These are phyloP conservation scores for Calyptomena viridis DNA, from an alignment of 2,113 vertebrate species.

Conservation along the genomic window DNA sequence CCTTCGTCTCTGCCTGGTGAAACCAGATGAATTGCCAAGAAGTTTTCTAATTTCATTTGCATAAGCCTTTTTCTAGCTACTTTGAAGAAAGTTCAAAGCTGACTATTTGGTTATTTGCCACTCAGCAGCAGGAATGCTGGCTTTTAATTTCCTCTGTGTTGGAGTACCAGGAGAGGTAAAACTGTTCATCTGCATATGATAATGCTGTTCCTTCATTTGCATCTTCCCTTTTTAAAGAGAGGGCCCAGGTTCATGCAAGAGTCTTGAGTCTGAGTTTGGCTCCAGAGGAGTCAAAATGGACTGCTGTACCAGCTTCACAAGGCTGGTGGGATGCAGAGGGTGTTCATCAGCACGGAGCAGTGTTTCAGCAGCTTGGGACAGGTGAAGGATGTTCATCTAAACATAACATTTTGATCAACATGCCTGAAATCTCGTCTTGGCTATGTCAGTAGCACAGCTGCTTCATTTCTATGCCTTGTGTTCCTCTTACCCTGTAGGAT, in stretches of 20 bases:
- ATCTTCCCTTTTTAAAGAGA: background rate
- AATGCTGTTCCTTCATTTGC: conserved; percentile 17
- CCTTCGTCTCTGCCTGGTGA: conserved; percentile 28
- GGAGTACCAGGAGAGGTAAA: conserved; percentile 10
- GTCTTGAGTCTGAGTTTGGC: background rate
- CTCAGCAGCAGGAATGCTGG: conserved; percentile 21
- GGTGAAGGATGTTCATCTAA: background rate
- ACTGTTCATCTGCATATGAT: conserved; percentile 7
- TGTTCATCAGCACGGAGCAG: background rate
- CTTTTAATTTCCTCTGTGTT: conserved; percentile 28
- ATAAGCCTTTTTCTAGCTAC: conserved; percentile 46
- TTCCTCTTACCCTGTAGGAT: background rate
- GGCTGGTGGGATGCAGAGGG: background rate
- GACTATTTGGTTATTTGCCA: conserved; percentile 32
- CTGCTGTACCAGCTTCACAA: background rate
- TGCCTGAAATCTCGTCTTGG: background rate
- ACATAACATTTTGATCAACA: background rate
- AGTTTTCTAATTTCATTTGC: conserved; percentile 67
- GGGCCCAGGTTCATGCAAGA: background rate
- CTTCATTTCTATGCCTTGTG: background rate
- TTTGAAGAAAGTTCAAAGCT: conserved; percentile 63
- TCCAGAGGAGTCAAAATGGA: background rate
- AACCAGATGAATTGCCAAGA: conserved; percentile 56
- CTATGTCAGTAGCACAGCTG: background rate
- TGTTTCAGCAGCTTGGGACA: background rate